These are phyloP conservation scores for Ophthalmolycus amberensis DNA, from an alignment of 2,113 vertebrate genomes.

Conservation along the genomic window DNA sequence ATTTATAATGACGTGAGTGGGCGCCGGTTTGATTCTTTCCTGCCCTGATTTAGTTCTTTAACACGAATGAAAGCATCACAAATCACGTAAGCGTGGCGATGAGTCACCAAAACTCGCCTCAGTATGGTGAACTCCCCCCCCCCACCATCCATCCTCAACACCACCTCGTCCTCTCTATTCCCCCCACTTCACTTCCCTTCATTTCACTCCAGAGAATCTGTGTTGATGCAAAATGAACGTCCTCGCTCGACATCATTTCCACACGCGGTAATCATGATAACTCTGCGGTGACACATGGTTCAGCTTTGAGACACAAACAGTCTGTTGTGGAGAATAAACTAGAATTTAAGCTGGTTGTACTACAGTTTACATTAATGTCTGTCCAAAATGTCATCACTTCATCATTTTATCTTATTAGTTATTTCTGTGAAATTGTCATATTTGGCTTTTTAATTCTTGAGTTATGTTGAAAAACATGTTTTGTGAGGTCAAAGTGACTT, in stretches of 20 bases:
- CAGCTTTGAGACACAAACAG: constrained; percentile 5
- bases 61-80: constrained; percentile 66
- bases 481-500: not conserved
- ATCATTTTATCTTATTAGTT: not conserved
- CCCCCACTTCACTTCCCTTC: constrained; percentile 11
- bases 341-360: not conserved
- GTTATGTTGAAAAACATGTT: not conserved
- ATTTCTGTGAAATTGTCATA: not conserved
- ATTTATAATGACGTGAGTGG: constrained; percentile 65
- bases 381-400: not conserved
- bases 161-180: not conserved
- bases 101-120: constrained; percentile 67
- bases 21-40: constrained; percentile 45
- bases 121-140: constrained; percentile 31
- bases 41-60: constrained; percentile 51
- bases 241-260: constrained; percentile 16
- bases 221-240: constrained; percentile 33
- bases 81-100: constrained; percentile 63
- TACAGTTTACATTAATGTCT: not conserved
- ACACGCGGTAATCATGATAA: constrained; percentile 18
- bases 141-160: not conserved
- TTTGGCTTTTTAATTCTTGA: too few species aligned
- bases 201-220: constrained; percentile 20
- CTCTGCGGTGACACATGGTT: constrained; percentile 8
- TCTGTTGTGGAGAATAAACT: not conserved